A percentile compares a stretch with the other conserved stretches of the same genome.
These are phyloP conservation scores for Maniola hyperantus DNA, from an alignment of 2,888 invertebrate species.

Conservation along the genomic window DNA sequence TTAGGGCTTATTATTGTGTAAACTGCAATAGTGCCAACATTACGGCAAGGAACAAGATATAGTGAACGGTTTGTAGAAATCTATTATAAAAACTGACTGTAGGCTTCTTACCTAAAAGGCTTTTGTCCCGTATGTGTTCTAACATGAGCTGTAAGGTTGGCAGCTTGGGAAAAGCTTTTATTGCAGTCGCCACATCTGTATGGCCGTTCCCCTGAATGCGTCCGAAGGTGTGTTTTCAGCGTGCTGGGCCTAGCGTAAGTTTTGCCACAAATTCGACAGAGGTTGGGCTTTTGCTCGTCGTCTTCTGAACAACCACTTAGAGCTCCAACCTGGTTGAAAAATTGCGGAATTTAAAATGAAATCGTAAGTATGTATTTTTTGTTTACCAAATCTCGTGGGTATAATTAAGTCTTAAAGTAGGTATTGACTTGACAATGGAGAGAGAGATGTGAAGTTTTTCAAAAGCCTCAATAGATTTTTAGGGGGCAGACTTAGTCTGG, in stretches of 20 bases:
- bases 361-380: too few species aligned
- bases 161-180: slow-evolving; percentile 98
- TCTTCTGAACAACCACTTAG: slow-evolving; percentile 85
- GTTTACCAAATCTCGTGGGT: too few species aligned
- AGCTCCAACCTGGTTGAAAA: slow-evolving; percentile 62
- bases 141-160: slow-evolving; percentile 98
- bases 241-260: slow-evolving; percentile 98
- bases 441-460: too few species aligned
- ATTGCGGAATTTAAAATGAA: not conserved
- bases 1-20: too few species aligned
- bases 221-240: slow-evolving; percentile 97
- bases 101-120: slow-evolving; percentile 86
- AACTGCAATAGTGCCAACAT: too few species aligned
- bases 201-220: slow-evolving; percentile 97
- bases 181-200: slow-evolving; percentile 95
- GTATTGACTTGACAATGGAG: too few species aligned
- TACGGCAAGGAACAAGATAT: too few species aligned
- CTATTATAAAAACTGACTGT: too few species aligned
- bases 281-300: slow-evolving; percentile 91
- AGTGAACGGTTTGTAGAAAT: too few species aligned
- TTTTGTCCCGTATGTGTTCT: slow-evolving; percentile 98
- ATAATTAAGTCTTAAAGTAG: too few species aligned
- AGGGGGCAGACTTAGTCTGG: too few species aligned
- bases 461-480: too few species aligned
- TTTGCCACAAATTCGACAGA: slow-evolving; percentile 97